A percentile compares a stretch with the other conserved stretches of the same genome.
Evolutionary conservation across 1,140 invertebrate genomes (phyloP).

Genomic region (Tachypleus tridentatus): DNA sequence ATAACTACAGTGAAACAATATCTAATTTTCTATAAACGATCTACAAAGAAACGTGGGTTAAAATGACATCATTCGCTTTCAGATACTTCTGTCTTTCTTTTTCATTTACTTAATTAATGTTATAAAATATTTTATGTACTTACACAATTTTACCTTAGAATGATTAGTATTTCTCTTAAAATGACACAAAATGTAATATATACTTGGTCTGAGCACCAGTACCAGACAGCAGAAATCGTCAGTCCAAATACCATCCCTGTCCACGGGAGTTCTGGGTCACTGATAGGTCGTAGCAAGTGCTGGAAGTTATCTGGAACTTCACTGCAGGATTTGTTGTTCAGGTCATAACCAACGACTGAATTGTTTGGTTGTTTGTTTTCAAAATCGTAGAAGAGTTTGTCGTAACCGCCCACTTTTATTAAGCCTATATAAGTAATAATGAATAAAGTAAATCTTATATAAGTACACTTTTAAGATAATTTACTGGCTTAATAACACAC

Average conservation of each 20-base stretch:
- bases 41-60: no score
- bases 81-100: no score
- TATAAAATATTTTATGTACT: no score
- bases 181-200: neutral
- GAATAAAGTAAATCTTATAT: neutral
- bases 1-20: no score
- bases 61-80: no score
- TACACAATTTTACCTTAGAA: no score
- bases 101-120: no score
- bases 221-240: conserved; percentile 41
- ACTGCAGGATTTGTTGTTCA: conserved; percentile 27
- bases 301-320: conserved; percentile 18
- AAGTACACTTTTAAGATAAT: no score
- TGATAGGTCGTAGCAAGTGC: conserved; percentile 32
- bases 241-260: conserved; percentile 40
- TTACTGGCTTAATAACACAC: no score
- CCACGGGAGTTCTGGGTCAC: conserved; percentile 35
- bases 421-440: conserved; percentile 10
- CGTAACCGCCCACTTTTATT: conserved; percentile 38
- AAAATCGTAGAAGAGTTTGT: conserved; percentile 34
- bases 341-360: conserved; percentile 27
- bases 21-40: no score
- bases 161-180: no score
- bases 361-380: conserved; percentile 22
- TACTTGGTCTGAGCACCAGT: conserved; percentile 45